Conservation (phyloP, 2,888 invertebrate species). For the Drosophila bunnanda region DNA sequence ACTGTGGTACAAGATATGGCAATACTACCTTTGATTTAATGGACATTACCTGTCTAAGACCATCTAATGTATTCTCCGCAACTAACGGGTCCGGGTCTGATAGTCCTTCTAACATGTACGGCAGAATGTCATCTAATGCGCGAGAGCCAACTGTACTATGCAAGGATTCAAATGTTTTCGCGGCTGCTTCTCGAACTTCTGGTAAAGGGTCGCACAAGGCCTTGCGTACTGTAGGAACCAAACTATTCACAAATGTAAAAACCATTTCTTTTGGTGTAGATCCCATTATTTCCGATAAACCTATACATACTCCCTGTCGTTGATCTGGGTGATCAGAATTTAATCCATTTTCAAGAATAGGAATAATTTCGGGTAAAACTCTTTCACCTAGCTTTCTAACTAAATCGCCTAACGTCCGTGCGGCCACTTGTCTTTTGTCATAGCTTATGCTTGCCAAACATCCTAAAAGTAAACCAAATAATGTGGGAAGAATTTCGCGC, state of each 20-base stretch:
- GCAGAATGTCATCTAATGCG: slow-evolving; percentile 98
- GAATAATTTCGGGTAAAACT: slow-evolving; percentile 98
- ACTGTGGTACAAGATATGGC: slow-evolving; percentile 97
- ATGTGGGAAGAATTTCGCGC: slow-evolving; percentile 96
- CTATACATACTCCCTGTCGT: slow-evolving; percentile 99
- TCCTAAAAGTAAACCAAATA: slow-evolving; percentile 95
- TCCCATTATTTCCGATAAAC: slow-evolving; percentile 98
- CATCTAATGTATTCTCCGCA: slow-evolving; percentile 97
- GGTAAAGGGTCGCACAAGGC: slow-evolving; percentile 97
- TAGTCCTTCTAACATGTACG: slow-evolving; percentile 91
- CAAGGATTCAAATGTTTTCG: slow-evolving; percentile 97
- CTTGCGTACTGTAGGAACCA: slow-evolving; percentile 97
- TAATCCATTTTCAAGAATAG: slow-evolving; percentile 96
- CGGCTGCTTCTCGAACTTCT: slow-evolving; percentile 97
- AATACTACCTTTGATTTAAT: slow-evolving; percentile 97
- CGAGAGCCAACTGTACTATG: slow-evolving; percentile 96
- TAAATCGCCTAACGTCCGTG: slow-evolving; percentile 97
- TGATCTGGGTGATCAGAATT: slow-evolving; percentile 96
- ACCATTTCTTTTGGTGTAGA: slow-evolving; percentile 98
- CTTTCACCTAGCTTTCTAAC: slow-evolving; percentile 98
- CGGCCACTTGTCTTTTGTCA: slow-evolving; percentile 98
- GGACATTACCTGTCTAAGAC: slow-evolving; percentile 97
- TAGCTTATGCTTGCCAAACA: slow-evolving; percentile 98
- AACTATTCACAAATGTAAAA: slow-evolving; percentile 93
- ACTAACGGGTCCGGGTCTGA: slow-evolving; percentile 91